A percentile compares a stretch with the other conserved stretches of the same genome.
Conservation (phyloP, 2,113 vertebrate species). For the Platichthys stellatus region DNA sequence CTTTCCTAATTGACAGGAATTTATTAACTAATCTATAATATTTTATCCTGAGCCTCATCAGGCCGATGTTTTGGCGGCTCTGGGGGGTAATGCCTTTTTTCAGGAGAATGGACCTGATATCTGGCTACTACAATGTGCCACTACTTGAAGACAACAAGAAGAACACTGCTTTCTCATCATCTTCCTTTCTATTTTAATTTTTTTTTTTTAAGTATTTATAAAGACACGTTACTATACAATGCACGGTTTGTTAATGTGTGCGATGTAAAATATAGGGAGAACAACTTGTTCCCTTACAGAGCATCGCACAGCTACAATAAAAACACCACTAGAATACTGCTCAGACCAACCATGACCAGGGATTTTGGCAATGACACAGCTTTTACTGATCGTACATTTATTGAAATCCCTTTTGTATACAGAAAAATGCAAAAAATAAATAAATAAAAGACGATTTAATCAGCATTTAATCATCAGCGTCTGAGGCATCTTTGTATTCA, state of each 20-base stretch:
- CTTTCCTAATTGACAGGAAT: too few species aligned
- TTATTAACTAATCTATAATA: too few species aligned
- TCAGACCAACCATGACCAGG: conserved; percentile 16
- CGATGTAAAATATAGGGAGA: conserved; percentile 44
- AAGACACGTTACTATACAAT: conserved; percentile 13
- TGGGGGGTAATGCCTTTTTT: too few species aligned
- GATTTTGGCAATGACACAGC: conserved; percentile 46
- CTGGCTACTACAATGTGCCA: too few species aligned
- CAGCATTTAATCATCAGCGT: conserved; percentile 70
- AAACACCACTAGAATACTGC: conserved; percentile 48
- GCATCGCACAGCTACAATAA: conserved; percentile 6
- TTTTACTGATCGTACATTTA: neutral
- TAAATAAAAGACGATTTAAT: too few species aligned
- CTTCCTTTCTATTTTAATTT: too few species aligned
- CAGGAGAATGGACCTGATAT: too few species aligned
- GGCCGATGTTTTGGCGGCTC: too few species aligned
- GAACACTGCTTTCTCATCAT: too few species aligned
- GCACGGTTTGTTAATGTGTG: conserved; percentile 6
- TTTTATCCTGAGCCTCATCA: too few species aligned
- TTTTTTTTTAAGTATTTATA: too few species aligned
- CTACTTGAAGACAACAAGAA: too few species aligned
- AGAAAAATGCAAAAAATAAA: neutral
- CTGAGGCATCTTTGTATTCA: conserved; percentile 26
- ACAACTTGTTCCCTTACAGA: conserved; percentile 1
- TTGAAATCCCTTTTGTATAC: neutral